These are phyloP conservation scores for Melanogrammus aeglefinus DNA, from an alignment of 2,797 vertebrate genomes.

Conservation along the genomic window DNA sequence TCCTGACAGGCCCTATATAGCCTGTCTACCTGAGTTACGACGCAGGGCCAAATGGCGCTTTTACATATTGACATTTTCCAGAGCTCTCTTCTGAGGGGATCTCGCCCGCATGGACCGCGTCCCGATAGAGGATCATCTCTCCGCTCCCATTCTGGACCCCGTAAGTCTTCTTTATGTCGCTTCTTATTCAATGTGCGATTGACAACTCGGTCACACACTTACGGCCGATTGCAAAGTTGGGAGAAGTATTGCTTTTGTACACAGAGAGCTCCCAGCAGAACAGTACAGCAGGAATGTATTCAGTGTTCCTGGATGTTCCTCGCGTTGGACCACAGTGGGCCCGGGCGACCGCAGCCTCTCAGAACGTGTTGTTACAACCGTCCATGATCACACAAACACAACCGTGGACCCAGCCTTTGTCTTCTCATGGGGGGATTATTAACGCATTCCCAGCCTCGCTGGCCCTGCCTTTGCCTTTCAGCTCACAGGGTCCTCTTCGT, in stretches of 20 bases:
- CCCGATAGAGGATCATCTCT: neutral
- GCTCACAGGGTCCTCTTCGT: slow-evolving; percentile 14
- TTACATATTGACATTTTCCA: slow-evolving; percentile 23
- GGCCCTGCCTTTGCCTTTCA: slow-evolving; percentile 4
- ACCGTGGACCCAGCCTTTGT: neutral
- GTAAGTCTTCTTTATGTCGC: neutral
- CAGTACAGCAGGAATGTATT: neutral
- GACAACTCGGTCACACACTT: neutral
- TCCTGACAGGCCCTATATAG: slow-evolving; percentile 33
- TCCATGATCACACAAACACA: neutral
- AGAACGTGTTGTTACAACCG: neutral
- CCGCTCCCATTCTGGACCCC: neutral
- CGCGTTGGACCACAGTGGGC: neutral
- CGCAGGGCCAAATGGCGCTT: slow-evolving; percentile 35
- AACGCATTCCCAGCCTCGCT: neutral
- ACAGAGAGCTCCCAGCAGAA: neutral
- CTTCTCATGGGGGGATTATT: neutral
- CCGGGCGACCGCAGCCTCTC: neutral
- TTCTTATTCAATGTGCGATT: neutral
- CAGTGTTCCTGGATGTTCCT: neutral
- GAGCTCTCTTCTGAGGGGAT: neutral
- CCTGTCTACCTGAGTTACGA: slow-evolving; percentile 57
- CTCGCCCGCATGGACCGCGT: neutral
- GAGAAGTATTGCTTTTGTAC: neutral
- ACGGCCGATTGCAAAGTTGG: neutral